A percentile compares a stretch with the other conserved stretches of the same genome.
phyloP scores from a whole-genome alignment of 2,113 vertebrate genomes.

The Lamprotornis superbus region DNA sequence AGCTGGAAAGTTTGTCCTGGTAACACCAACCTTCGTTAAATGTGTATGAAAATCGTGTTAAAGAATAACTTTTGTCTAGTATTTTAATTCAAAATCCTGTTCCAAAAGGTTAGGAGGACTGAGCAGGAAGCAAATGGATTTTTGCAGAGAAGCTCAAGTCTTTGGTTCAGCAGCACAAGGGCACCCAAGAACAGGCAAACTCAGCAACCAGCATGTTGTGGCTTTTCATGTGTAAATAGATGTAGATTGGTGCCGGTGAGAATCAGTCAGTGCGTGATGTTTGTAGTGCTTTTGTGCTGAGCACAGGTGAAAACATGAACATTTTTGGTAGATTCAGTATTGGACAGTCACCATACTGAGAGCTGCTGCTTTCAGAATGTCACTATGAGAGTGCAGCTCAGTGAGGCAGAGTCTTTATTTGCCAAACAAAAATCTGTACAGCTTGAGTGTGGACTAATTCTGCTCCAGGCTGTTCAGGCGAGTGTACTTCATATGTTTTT shows the following conservation, averaged over 20 bases:
- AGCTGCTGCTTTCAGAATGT: not conserved
- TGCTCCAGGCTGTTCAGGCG: not conserved
- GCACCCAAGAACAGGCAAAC: not conserved
- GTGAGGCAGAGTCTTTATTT: not conserved
- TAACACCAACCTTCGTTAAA: not conserved
- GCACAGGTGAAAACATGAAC: not conserved
- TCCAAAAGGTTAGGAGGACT: not conserved
- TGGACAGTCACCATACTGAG: not conserved
- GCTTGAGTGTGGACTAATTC: not conserved
- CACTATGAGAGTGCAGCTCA: accelerated
- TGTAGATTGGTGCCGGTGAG: not conserved
- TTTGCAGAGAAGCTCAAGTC: not conserved
- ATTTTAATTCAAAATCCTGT: not conserved
- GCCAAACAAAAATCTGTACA: not conserved
- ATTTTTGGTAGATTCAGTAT: not conserved
- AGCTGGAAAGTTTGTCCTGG: not conserved
- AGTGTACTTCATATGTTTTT: not conserved
- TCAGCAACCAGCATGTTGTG: not conserved
- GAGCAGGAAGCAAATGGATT: not conserved
- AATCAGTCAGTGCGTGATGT: not conserved
- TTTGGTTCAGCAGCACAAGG: not conserved
- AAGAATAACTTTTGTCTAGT: not conserved
- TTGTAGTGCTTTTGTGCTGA: not conserved
- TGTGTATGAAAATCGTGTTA: not conserved
- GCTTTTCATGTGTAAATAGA: not conserved